Evolutionary conservation across 2,797 vertebrate genomes (phyloP), one percentile per base, ranked within the genome.

Genomic region (Coendou prehensilis): DNA sequence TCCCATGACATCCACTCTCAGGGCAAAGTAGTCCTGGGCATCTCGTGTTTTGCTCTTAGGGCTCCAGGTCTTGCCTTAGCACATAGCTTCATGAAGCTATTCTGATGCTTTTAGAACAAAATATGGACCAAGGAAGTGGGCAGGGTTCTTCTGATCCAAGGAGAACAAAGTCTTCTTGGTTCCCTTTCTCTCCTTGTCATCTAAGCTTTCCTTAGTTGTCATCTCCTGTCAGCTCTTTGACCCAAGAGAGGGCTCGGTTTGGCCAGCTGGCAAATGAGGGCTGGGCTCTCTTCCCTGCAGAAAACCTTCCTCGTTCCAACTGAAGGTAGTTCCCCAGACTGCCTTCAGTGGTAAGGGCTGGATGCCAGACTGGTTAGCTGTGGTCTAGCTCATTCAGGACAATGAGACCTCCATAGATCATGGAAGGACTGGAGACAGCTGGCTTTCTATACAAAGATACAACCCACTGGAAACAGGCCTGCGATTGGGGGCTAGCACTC

Each of bases 11-110:
- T 45, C 50, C 26, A 2, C 57, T 80, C 47, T 83, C 73, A 86
- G 94, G 61, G 64, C 67, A 79, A 2, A 75, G 45, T 9, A 20
- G 8, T 75, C 52, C 59, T 59, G 83, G 64, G 67, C 61, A 52
- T 69, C 71, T 91, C 15, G 4, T 26, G 69, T 47, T 94, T 89
- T 76, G n/a, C 23, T 71, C 41, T 47, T 64, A 73, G 69, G 85
- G 30, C 50, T 91, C 50, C 33, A 75, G 41, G 91, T 91, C 87
- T 89, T 57, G n/a, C 69, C 89, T 94, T 71, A 86, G 89, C 57
- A 71, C 22, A 41, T 5, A 63, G 37, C 57, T 95, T 63, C 17
- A 6, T 61, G 71, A 56, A 73, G 56, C 86, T 78, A 18, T 63
- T 79, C 61, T 8, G 5, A 67, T 86, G 57, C 37, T 87, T 89